phyloP scores from a whole-genome alignment of 2,113 vertebrate species.

The Pterocles gutturalis region DNA sequence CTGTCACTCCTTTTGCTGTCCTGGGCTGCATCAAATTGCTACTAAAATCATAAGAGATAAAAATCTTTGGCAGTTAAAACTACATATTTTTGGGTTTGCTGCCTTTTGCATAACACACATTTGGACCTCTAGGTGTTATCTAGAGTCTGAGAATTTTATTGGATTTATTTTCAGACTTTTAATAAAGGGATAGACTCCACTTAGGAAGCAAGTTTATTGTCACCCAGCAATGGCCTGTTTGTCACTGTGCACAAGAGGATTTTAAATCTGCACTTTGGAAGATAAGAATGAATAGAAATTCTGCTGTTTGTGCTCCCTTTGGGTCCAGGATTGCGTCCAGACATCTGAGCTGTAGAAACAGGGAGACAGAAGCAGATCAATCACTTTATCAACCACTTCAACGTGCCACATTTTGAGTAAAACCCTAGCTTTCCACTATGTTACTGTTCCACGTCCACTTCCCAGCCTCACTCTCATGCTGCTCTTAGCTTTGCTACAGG shows the following conservation, averaged over 20 bases:
- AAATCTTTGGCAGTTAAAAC: slow-evolving; percentile 50
- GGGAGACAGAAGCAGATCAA: neutral
- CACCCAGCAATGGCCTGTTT: neutral
- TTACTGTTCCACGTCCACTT: neutral
- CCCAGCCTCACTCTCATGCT: neutral
- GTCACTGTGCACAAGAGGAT: slow-evolving; percentile 20
- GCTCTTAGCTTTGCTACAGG: neutral
- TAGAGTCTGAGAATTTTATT: slow-evolving; percentile 12
- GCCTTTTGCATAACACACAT: slow-evolving; percentile 30
- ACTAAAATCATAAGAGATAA: slow-evolving; percentile 52
- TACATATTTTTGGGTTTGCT: neutral
- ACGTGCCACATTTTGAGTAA: neutral
- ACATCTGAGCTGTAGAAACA: neutral
- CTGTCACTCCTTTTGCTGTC: slow-evolving; percentile 20
- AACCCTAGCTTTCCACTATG: neutral
- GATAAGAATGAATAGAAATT: slow-evolving; percentile 60
- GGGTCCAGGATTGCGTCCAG: neutral
- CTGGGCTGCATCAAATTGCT: slow-evolving; percentile 36
- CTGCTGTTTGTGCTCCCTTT: slow-evolving; percentile 12
- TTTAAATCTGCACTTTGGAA: slow-evolving; percentile 68
- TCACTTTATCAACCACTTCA: neutral
- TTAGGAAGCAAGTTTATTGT: slow-evolving; percentile 25
- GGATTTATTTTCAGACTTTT: slow-evolving; percentile 13
- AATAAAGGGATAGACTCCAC: neutral
- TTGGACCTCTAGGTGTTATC: neutral